Base-by-base conservation (phyloP, 35 echinoderm and acorn worm genomes). In the Lytechinus pictus region DNA sequence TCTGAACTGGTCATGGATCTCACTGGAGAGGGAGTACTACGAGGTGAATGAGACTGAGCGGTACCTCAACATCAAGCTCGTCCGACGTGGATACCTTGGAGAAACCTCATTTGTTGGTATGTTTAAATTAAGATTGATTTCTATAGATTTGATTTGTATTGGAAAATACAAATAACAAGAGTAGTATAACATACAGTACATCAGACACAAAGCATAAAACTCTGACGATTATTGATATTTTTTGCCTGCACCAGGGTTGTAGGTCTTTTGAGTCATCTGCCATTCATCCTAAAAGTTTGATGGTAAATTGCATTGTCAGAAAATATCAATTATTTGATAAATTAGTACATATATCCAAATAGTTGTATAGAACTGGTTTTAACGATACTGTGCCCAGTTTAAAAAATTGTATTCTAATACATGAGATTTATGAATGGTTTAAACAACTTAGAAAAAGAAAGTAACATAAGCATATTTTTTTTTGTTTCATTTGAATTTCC, bases 1-100 rank as follows among this genome's bases (percentile, higher is more conserved):
- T 92, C 96, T 99, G 55, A 99, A 99, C 96, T 99, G 98, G 98
- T 97, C 98, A 19, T 98, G 97, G 95, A 99, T 99, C 94, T 99
- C 98, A 60, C 92, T 99, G 90, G 98, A 99, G 13, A 93, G 86
- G 54, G 98, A 99, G 90, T 97, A 98, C 95, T 99, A 99, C 92
- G 87, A 96, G 86, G 98, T 99, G 24, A 99, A 99, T 53, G 98
- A 99, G 94, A 99, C 97, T 6, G 96, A 98, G 24, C 72, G 95
- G 14, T 86, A 94, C 58, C 95, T 99, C 54, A 57, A 96, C 13
- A 92, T 99, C 56, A 96, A 97, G 86, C 96, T 99, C 11, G 52
- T 91, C 4, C 95, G 98, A 86, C 95, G 98, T 92, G 98, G 98
- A 87, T 99, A 99, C 95, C 97, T 99, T 9, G 98, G 98, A 94